A percentile compares a stretch with the other conserved stretches of the same genome.
phyloP scores from a whole-genome alignment of 2,888 invertebrate genomes.

The Temnothorax ravouxi region DNA sequence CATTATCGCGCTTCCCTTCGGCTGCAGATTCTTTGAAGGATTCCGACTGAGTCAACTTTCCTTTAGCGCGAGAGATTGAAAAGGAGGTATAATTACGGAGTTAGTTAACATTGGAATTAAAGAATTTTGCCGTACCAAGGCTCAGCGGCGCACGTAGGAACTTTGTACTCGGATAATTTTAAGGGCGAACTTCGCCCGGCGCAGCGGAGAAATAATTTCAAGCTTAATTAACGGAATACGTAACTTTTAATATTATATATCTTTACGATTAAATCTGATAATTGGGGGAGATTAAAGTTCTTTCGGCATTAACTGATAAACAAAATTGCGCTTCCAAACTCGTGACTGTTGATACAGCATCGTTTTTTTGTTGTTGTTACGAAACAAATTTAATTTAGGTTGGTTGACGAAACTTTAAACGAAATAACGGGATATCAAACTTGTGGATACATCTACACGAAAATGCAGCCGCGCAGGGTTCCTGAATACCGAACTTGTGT shows the following conservation, averaged over 20 bases:
- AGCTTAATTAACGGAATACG: conserved; percentile 39
- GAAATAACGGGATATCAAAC: background rate
- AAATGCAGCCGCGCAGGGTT: background rate
- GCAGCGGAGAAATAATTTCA: conserved; percentile 12
- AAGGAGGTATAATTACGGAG: conserved; percentile 41
- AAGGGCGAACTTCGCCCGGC: background rate
- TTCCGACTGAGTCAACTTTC: conserved; percentile 49
- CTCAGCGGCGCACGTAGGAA: conserved; percentile 4
- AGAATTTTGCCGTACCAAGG: conserved; percentile 32
- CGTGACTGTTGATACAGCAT: background rate
- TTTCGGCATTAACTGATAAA: conserved; percentile 11
- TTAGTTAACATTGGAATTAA: conserved; percentile 54
- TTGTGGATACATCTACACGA: background rate
- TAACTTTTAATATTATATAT: conserved; percentile 35
- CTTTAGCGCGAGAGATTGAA: conserved; percentile 31
- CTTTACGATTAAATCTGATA: conserved; percentile 1
- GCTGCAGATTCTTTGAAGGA: conserved; percentile 44
- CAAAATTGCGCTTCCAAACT: background rate
- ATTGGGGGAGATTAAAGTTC: background rate
- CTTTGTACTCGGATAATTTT: conserved; percentile 42
- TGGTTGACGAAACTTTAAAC: background rate
- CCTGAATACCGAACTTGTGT: conserved; percentile 9
- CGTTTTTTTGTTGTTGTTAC: background rate
- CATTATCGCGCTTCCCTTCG: conserved; percentile 45
- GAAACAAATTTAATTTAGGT: background rate